Percentiles rank a stretch among this genome's conserved stretches.
These are phyloP conservation scores for Agrochola lota DNA, from an alignment of 2,888 invertebrate genomes.

Conservation along the genomic window DNA sequence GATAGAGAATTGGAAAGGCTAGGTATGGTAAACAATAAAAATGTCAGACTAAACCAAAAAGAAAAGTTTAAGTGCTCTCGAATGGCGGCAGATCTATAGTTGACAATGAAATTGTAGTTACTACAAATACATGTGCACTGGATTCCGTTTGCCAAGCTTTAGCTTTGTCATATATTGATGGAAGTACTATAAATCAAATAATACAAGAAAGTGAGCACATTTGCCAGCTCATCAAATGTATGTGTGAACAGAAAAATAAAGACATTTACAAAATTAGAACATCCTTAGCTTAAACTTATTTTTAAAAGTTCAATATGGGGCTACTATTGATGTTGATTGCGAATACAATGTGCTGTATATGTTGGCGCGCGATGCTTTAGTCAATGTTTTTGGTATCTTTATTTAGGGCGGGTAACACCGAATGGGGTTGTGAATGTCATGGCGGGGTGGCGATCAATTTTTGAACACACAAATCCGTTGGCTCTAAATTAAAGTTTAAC, in stretches of 20 bases:
- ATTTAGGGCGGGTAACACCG: no score
- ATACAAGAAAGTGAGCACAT: slow-evolving; percentile 35
- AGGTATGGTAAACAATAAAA: not conserved
- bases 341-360: slow-evolving; percentile 35
- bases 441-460: no score
- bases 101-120: slow-evolving; percentile 24
- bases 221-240: slow-evolving; percentile 36
- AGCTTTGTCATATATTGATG: slow-evolving; percentile 39
- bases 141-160: slow-evolving; percentile 33
- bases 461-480: no score
- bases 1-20: slow-evolving; percentile 8
- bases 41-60: not conserved
- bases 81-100: slow-evolving; percentile 32
- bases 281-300: slow-evolving; percentile 37
- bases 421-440: no score
- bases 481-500: no score
- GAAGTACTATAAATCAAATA: slow-evolving; percentile 34
- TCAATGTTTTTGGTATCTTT: no score
- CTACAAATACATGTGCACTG: slow-evolving; percentile 44
- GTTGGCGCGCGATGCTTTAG: no score
- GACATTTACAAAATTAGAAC: slow-evolving; percentile 32
- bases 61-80: slow-evolving; percentile 26
- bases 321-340: slow-evolving; percentile 29
- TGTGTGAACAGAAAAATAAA: slow-evolving; percentile 24
- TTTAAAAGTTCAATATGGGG: slow-evolving; percentile 28